phyloP scores from a whole-genome alignment of 2,113 vertebrate species.

The Crotalus helleri region DNA sequence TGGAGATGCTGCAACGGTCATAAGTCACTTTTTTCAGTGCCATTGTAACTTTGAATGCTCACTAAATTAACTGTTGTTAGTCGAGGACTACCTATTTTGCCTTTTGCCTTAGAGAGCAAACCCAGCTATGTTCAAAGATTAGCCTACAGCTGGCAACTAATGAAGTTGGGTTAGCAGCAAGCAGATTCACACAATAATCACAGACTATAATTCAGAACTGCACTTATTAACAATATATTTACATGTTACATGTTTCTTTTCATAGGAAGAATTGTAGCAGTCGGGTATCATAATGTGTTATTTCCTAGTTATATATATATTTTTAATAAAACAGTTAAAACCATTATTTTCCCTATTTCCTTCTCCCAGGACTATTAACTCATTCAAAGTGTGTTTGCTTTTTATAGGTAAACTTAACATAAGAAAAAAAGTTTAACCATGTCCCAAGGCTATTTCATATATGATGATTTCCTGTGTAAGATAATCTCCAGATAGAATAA shows the following conservation, averaged over 20 bases:
- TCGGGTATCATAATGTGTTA: background rate
- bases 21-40: too few species aligned
- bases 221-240: background rate
- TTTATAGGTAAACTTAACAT: background rate
- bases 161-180: background rate
- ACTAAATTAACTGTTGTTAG: too few species aligned
- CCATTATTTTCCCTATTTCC: background rate
- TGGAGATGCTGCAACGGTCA: too few species aligned
- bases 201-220: background rate
- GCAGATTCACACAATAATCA: background rate
- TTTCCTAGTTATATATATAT: background rate
- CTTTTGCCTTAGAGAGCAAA: background rate
- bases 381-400: background rate
- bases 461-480: background rate
- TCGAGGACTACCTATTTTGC: too few species aligned
- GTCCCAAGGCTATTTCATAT: background rate
- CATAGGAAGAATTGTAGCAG: background rate
- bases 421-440: background rate
- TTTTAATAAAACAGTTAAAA: constrained; percentile 1
- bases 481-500: background rate
- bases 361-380: background rate
- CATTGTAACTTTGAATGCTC: too few species aligned
- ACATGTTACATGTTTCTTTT: background rate
- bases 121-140: background rate
- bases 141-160: background rate